Conservation (phyloP, 35 echinoderm and acorn worm genomes). For the Apostichopus californicus region DNA sequence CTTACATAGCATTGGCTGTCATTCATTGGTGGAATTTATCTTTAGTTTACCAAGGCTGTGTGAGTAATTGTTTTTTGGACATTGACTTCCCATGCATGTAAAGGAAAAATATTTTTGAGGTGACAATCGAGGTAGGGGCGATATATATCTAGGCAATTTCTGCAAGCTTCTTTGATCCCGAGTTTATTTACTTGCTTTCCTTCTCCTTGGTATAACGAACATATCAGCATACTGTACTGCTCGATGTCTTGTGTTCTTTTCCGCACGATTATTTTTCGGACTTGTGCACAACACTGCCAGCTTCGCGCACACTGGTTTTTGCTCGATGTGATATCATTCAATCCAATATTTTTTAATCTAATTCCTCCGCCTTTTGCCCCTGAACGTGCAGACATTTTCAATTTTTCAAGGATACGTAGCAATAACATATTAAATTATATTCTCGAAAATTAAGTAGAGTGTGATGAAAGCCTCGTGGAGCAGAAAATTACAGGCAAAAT, state of each 20-base stretch:
- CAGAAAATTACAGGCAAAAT: conserved; percentile 49
- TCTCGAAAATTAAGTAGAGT: conserved; percentile 50
- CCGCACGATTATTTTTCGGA: not conserved
- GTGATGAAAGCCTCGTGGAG: conserved; percentile 24
- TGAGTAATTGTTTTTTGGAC: no score
- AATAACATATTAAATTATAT: conserved; percentile 57
- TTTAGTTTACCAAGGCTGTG: no score
- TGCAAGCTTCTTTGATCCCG: not conserved
- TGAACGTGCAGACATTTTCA: conserved; percentile 51
- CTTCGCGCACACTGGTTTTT: not conserved
- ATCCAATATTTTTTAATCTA: conserved; percentile 47
- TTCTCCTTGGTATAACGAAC: not conserved
- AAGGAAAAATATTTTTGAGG: not conserved
- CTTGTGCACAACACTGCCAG: not conserved
- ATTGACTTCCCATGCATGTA: not conserved
- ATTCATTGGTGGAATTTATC: no score
- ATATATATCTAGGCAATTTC: not conserved
- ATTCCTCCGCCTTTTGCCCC: conserved; percentile 37
- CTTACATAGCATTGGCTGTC: no score
- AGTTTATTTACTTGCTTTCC: not conserved
- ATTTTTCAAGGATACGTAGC: conserved; percentile 55
- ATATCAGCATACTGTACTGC: not conserved
- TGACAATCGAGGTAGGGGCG: not conserved
- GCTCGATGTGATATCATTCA: conserved; percentile 35
- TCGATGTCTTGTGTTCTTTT: not conserved